Percentiles rank a stretch among this genome's conserved stretches.
These are phyloP conservation scores for Saguinus oedipus DNA, from an alignment of 2,797 vertebrate species.

Conservation along the genomic window DNA sequence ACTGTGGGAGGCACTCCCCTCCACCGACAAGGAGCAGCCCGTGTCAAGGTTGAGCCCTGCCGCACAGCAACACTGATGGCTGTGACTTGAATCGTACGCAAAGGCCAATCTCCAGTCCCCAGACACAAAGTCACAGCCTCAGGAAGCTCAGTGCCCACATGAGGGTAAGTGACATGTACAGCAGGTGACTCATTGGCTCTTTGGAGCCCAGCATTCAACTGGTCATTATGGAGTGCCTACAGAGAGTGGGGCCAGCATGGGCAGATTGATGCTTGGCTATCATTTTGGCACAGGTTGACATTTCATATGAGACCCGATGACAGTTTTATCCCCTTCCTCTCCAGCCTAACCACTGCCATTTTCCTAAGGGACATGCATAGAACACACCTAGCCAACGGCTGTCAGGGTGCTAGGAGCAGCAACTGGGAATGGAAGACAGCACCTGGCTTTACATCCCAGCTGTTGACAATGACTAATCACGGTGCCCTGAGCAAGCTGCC, in stretches of 20 bases:
- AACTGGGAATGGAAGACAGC: background rate
- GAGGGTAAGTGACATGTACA: background rate
- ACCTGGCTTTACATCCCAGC: background rate
- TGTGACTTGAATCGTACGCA: slow-evolving; percentile 37
- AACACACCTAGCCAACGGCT: background rate
- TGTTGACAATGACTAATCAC: background rate
- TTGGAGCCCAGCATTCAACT: background rate
- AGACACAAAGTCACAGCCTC: slow-evolving; percentile 62
- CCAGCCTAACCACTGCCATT: background rate
- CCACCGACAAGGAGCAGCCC: slow-evolving; percentile 67
- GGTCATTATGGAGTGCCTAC: rapidly evolving
- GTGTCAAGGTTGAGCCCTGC: slow-evolving; percentile 72
- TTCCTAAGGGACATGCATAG: background rate
- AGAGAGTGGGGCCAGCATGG: no score
- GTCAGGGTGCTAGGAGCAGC: rapidly evolving
- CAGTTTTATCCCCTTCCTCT: background rate
- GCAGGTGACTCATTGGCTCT: background rate
- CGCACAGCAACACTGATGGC: slow-evolving; percentile 43
- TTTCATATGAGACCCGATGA: background rate
- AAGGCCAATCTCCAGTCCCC: slow-evolving; percentile 69
- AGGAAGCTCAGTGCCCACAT: background rate
- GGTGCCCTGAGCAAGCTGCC: background rate
- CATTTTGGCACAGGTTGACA: background rate
- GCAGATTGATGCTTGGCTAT: rapidly evolving
- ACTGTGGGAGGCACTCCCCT: slow-evolving; percentile 67